Evolutionary conservation across 2,113 vertebrate genomes (phyloP).

Genomic region (Origma solitaria): DNA sequence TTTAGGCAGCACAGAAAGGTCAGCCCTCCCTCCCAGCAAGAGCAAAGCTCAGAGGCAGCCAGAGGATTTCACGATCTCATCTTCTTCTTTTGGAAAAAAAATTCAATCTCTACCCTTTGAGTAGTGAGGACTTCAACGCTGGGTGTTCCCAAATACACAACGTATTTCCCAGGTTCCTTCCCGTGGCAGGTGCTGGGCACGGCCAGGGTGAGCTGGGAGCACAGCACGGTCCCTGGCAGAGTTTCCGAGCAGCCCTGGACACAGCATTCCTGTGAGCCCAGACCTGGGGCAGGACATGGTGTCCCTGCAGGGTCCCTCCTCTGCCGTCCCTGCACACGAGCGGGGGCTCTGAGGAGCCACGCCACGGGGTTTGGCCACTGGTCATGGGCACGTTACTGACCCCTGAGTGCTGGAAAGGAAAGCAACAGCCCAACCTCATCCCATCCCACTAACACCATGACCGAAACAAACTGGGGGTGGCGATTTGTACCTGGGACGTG

Average conservation of each 20-base stretch:
- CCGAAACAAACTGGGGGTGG: background rate
- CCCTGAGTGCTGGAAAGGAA: background rate
- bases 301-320: rapidly evolving
- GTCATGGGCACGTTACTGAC: rapidly evolving
- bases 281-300: no score
- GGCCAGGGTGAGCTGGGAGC: background rate
- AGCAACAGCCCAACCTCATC: background rate
- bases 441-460: rapidly evolving
- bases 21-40: slow-evolving; percentile 12
- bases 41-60: background rate
- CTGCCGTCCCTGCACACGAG: background rate
- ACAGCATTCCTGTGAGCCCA: rapidly evolving
- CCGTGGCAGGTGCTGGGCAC: background rate
- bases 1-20: background rate
- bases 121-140: background rate
- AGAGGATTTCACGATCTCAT: background rate
- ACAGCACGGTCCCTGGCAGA: rapidly evolving
- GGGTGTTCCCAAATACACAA: background rate
- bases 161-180: background rate
- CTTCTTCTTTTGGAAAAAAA: background rate
- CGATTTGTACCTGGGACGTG: rapidly evolving
- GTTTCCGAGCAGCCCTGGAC: background rate
- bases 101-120: background rate
- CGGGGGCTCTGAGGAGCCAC: background rate
- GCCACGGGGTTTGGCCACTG: rapidly evolving